Percentiles rank a stretch among this genome's conserved stretches.
phyloP scores from a whole-genome alignment of 2,888 invertebrate species.

The Argyresthia albistria region DNA sequence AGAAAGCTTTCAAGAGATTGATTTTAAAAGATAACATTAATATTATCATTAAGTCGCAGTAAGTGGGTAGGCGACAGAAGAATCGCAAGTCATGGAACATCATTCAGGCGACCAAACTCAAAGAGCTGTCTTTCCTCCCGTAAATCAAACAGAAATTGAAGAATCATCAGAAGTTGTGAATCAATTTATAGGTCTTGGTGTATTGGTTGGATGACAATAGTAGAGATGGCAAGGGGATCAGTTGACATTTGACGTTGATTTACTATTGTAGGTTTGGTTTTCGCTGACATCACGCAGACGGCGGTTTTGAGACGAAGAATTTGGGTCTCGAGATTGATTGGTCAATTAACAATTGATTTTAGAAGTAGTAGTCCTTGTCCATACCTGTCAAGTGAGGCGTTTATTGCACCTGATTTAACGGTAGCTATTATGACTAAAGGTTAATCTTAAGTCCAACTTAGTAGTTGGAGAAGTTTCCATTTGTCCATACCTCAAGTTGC shows the following conservation, averaged over 20 bases:
- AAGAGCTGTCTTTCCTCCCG: background rate
- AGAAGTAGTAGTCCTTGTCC: background rate
- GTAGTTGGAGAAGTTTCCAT: too few relatives aligned
- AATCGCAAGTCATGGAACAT: conserved; percentile 45
- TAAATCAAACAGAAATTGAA: background rate
- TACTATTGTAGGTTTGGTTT: conserved; percentile 52
- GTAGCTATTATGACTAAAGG: too few relatives aligned
- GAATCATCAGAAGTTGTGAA: too few relatives aligned
- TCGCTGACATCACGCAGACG: conserved; percentile 45
- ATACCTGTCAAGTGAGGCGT: background rate
- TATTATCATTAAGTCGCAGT: conserved; percentile 57
- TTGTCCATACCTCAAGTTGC: too few relatives aligned
- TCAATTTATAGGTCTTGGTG: conserved; percentile 23
- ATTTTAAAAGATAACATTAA: conserved; percentile 61
- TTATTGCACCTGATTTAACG: too few relatives aligned
- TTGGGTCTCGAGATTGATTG: conserved; percentile 25
- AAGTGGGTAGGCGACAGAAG: conserved; percentile 63
- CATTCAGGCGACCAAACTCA: conserved; percentile 8
- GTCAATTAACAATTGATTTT: conserved; percentile 7
- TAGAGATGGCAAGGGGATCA: conserved; percentile 34
- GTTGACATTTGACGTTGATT: conserved; percentile 71
- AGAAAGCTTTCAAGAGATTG: conserved; percentile 34
- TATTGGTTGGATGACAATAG: conserved; percentile 32
- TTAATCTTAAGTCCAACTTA: too few relatives aligned
- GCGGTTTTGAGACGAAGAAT: conserved; percentile 15